Conservation (phyloP, 2,888 invertebrate genomes). For the Ophioninae sp. region DNA sequence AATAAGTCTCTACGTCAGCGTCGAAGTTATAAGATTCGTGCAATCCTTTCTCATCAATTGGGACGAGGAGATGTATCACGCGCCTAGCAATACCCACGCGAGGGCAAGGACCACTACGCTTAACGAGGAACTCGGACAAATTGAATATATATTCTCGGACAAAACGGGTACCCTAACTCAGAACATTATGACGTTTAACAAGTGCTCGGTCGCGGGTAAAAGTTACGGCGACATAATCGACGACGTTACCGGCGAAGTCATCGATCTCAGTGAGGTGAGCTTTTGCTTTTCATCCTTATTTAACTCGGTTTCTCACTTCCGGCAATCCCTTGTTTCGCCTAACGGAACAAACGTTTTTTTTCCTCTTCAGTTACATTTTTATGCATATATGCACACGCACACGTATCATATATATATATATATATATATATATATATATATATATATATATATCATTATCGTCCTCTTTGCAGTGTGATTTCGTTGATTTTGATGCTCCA, state of each 20-base stretch:
- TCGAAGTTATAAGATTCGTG: slow-evolving; percentile 98
- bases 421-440: not conserved
- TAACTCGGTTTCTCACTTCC: not conserved
- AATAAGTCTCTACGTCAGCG: slow-evolving; percentile 98
- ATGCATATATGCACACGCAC: not conserved
- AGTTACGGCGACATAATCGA: slow-evolving; percentile 96
- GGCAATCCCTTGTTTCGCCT: not conserved
- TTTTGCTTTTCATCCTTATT: slow-evolving; percentile 9
- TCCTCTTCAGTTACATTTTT: not conserved
- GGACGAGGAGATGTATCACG: slow-evolving; percentile 99
- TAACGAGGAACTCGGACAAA: slow-evolving; percentile 99
- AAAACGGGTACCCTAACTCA: slow-evolving; percentile 99
- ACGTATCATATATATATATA: not conserved
- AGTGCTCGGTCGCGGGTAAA: slow-evolving; percentile 96
- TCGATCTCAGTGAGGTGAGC: slow-evolving; percentile 92
- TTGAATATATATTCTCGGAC: slow-evolving; percentile 99
- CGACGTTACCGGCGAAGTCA: slow-evolving; percentile 91
- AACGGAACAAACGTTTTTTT: not conserved
- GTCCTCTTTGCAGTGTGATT: slow-evolving; percentile 15
- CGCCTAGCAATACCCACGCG: slow-evolving; percentile 93
- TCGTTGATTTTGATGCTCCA: slow-evolving; percentile 6
- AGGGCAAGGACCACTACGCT: slow-evolving; percentile 98
- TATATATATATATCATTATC: not conserved
- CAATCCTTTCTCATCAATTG: slow-evolving; percentile 99
- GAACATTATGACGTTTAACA: slow-evolving; percentile 99